Base-by-base conservation (phyloP, 1,140 invertebrate species). In the Drosophila nasuta region DNA sequence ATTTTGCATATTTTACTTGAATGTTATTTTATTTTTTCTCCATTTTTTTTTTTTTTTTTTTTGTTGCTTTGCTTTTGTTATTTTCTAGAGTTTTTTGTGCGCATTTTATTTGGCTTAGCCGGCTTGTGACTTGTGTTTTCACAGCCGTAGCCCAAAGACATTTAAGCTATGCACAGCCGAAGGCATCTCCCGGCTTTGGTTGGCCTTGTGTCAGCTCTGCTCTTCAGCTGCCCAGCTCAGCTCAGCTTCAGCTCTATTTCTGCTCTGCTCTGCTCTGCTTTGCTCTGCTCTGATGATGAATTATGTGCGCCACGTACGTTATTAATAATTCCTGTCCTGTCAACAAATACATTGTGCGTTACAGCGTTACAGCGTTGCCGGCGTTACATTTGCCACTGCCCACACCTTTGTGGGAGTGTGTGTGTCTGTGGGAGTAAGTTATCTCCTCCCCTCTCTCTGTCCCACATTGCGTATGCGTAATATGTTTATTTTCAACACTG, bases 1-100 rank as follows among this genome's bases (percentile, higher is more conserved):
- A 89, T 89, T 89, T 89, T 89, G 85, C 85, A 89, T 89, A 89
- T 89, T 89, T 89, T 79, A 89, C 80, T 78, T 79, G 68, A 63
- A 58, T 72, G 46, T 74, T 51, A 71, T 73, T 65, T 66, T 63
- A 56, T 75, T 57, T 35, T 41, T 43, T 30, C 11, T 45, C 11
- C 51, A 20, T 46, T 15, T 43, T 3, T 13, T 13, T 13, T 0
- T 13, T 0, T 57, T 58, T 17, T 54, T 17, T 68, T 51, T 33
- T 62, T 25, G 20, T 25, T 25, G 20, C 3, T 25, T 25, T 25
- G 20, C 64, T 56, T 48, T 69, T 64, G 30, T 49, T 15, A n/a
- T 41, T 66, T 64, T 64, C 25, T 67, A 35, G 35, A 63, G 68
- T 71, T 78, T 64, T 64, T 83, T 78, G 65, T 69, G 51, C 66